A percentile compares a stretch with the other conserved stretches of the same genome.
These are phyloP conservation scores for Drosophila pachea DNA, from an alignment of 1,140 invertebrate genomes.

Conservation along the genomic window DNA sequence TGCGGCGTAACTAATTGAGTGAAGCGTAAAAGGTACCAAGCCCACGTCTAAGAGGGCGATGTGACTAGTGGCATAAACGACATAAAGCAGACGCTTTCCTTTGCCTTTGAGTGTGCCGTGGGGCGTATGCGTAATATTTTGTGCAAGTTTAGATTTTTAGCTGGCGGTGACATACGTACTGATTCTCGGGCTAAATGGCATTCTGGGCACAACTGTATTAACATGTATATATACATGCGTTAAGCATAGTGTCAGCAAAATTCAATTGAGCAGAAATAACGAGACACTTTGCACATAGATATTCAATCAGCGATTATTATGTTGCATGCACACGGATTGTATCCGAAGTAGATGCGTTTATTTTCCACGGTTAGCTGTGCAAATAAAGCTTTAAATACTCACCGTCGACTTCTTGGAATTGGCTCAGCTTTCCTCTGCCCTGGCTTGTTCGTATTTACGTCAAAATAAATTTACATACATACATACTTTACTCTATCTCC, in stretches of 20 bases:
- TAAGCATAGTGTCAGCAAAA: background rate
- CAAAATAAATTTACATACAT: no score
- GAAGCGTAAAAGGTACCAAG: constrained; percentile 54
- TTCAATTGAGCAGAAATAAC: constrained; percentile 30
- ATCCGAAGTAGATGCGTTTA: no score
- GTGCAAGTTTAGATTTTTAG: constrained; percentile 45
- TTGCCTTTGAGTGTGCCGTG: background rate
- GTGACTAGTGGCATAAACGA: background rate
- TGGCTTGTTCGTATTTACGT: no score
- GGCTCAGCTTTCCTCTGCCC: no score
- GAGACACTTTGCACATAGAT: constrained; percentile 5
- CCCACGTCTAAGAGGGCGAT: constrained; percentile 3
- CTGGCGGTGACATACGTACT: constrained; percentile 41
- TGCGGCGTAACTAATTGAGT: constrained; percentile 58
- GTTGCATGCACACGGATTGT: no score
- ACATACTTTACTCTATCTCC: no score
- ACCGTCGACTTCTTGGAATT: no score
- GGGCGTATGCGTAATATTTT: constrained; percentile 52
- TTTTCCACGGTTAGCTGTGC: no score
- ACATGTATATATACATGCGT: background rate
- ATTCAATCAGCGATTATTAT: background rate
- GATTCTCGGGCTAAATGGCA: constrained; percentile 22
- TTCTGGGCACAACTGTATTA: constrained; percentile 35
- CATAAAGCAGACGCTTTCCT: background rate
- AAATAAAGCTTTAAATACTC: no score